Percentiles rank a stretch among this genome's conserved stretches.
Evolutionary conservation across 2,113 vertebrate genomes (phyloP).

Genomic region (Tragulus kanchil): DNA sequence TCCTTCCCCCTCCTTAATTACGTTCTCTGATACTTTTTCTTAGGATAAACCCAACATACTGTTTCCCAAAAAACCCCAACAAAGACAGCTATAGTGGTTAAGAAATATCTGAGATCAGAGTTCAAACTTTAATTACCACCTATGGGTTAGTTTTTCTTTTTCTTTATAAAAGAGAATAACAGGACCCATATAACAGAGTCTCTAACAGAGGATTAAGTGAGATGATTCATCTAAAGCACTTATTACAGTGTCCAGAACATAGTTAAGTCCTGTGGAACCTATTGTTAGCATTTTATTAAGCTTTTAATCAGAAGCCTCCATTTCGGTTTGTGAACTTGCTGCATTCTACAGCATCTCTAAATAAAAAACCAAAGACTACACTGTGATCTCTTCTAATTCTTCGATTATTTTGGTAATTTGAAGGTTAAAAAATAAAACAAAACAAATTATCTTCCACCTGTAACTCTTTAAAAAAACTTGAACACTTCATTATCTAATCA

Average conservation of each 20-base stretch:
- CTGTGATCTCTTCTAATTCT: neutral
- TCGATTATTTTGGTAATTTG: conserved; percentile 26
- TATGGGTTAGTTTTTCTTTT: neutral
- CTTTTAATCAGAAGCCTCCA: neutral
- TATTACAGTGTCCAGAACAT: neutral
- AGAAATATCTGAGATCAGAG: neutral
- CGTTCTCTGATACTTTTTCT: neutral
- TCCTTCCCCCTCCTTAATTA: neutral
- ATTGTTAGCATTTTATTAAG: neutral
- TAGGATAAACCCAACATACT: neutral
- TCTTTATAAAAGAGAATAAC: neutral
- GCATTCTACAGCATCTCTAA: neutral
- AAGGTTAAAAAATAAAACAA: neutral
- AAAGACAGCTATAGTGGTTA: neutral
- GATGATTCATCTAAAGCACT: neutral
- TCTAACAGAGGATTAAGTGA: neutral
- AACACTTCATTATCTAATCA: conserved; percentile 21
- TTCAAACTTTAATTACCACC: neutral
- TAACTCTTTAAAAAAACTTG: conserved; percentile 45
- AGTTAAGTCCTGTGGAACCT: neutral
- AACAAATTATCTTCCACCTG: conserved; percentile 29
- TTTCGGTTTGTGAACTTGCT: conserved; percentile 19
- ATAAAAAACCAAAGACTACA: neutral
- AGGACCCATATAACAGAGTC: neutral
- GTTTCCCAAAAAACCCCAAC: neutral